Base-by-base conservation (phyloP, 2,113 vertebrate species). In the Epinephelus moara region DNA sequence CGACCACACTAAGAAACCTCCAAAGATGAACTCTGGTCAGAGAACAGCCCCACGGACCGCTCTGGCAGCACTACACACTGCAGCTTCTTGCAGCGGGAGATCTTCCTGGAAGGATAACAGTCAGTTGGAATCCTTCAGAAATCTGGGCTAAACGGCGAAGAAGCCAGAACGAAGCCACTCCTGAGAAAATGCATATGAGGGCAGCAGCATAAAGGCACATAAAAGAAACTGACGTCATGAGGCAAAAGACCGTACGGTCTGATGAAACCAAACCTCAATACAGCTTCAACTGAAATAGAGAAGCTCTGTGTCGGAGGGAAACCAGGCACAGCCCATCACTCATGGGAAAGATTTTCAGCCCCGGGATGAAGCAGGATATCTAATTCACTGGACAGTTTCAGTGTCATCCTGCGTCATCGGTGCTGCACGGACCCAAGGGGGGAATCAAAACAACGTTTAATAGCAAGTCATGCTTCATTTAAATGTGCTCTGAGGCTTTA, bases 391-490 rank as follows among this genome's bases (percentile, higher is more conserved):
- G 75, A 85, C 60, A 64, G 17, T 72, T 75, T 84, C 80, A 33
- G 77, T 82, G 67, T 75, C 74, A 61, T 75, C 53, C 78, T 88
- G 80, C 80, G 49, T 90, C 88, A 88, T 87, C 27, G 3, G 6
- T 53, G 55, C 66, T 70, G 4, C 69, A 13, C 60, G 60, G 23
- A 75, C 57, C 80, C 84, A 73, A 11, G 27, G 84, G 76, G 40
- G 18, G 67, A 82, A 88, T 84, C 74, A 75, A 90, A 92, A 90
- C 81, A 88, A 68, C 62, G 59, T 85, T 90, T 86, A 85, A 81
- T 71, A 85, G 79, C 72, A 37, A 81, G 88, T 87, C 86, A 88
- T 82, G 86, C 85, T 87, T 90, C 88, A 91, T 92, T 86, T 78
- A 75, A 76, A 64, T 27, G 53, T 68, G 66, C 84, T 83, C 21